Percentiles rank a stretch among this genome's conserved stretches.
phyloP scores from a whole-genome alignment of 1,140 invertebrate genomes.

The Paralvinella palmiformis region DNA sequence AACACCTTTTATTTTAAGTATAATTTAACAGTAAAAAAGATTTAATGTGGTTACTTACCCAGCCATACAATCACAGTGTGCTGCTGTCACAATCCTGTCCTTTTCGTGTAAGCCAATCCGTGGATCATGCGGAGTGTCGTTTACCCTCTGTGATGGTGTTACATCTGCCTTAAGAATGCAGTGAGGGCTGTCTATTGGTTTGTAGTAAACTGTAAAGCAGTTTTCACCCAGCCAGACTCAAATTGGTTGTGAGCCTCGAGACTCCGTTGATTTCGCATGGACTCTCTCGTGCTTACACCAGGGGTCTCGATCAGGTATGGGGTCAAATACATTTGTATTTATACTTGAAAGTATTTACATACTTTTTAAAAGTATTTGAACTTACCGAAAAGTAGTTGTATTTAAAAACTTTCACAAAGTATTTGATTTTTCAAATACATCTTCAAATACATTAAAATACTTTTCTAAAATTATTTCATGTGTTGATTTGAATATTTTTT shows the following conservation, averaged over 20 bases:
- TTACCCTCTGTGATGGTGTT: neutral
- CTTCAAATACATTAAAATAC: too few relatives aligned
- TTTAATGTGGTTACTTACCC: neutral
- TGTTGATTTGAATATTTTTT: too few relatives aligned
- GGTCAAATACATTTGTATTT: too few relatives aligned
- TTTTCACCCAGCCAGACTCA: neutral
- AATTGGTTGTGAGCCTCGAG: conserved; percentile 2
- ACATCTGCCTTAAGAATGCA: conserved; percentile 6
- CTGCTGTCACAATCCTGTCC: conserved; percentile 3
- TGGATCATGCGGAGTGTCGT: neutral
- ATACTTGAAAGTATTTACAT: too few relatives aligned
- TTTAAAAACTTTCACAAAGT: too few relatives aligned
- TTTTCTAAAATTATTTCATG: too few relatives aligned
- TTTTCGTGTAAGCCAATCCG: conserved; percentile 1
- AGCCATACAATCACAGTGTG: conserved; percentile 6
- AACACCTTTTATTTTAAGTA: neutral
- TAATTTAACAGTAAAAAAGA: too few relatives aligned
- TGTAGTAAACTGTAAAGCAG: neutral
- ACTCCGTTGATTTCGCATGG: neutral
- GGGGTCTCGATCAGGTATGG: conserved; percentile 3
- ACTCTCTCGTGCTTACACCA: neutral
- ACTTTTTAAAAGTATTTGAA: too few relatives aligned
- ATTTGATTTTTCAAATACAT: too few relatives aligned
- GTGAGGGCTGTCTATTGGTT: neutral
- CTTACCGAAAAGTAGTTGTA: too few relatives aligned